Conservation (phyloP, 2,797 vertebrate species). For the Acomys russatus region DNA sequence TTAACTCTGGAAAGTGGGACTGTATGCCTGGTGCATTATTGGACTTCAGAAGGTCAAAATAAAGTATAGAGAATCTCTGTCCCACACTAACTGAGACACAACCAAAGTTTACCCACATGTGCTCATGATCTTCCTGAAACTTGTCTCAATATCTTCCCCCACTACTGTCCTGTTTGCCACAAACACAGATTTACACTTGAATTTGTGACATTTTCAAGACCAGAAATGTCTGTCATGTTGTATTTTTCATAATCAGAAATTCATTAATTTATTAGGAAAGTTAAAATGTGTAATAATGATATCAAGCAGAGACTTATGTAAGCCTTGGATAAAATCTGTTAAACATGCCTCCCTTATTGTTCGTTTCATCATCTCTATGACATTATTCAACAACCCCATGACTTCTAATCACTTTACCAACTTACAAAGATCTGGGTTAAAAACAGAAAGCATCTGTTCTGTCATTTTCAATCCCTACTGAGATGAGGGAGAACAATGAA, state of each 20-base stretch:
- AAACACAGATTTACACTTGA: background rate
- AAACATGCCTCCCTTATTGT: background rate
- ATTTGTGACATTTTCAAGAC: background rate
- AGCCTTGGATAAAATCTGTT: slow-evolving; percentile 4
- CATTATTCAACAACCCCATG: slow-evolving; percentile 27
- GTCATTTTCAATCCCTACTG: slow-evolving; percentile 35
- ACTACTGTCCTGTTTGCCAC: background rate
- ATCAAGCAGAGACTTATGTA: background rate
- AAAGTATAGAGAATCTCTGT: background rate
- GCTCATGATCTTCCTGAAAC: background rate
- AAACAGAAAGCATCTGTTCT: slow-evolving; percentile 22
- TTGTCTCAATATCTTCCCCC: background rate
- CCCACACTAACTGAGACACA: background rate
- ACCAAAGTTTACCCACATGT: background rate
- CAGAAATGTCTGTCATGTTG: background rate
- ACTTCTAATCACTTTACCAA: background rate
- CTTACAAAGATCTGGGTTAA: slow-evolving; percentile 46
- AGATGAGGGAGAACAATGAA: slow-evolving; percentile 46
- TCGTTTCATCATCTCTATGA: background rate
- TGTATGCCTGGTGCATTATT: background rate
- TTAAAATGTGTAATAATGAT: background rate
- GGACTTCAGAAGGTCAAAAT: background rate
- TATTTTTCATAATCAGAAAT: background rate
- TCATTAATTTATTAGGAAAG: background rate
- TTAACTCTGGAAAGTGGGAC: background rate